Base-by-base conservation (phyloP, 2,888 invertebrate genomes). In the Oxytorus armatus region DNA sequence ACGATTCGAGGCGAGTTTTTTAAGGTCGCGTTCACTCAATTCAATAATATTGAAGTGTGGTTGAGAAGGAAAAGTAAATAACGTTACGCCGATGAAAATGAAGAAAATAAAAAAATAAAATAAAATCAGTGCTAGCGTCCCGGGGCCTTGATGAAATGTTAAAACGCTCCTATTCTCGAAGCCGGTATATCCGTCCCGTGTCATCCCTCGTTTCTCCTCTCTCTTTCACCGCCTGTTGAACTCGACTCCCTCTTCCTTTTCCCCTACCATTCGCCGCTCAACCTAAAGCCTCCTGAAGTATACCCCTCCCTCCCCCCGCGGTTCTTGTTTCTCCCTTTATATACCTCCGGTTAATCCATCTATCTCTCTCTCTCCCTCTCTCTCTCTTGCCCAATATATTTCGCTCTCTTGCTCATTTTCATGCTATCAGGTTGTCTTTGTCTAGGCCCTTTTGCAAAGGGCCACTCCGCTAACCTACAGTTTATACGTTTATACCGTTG, bases 121-220 rank as follows among this genome's bases (percentile, higher is more conserved):
- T 39, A 33, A 36, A 51, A 21, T 47, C 7, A 1, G 23, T 18
- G 10, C 33, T 49, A 14, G 47, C 0, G 29, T 1, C 14, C 21
- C 69, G 36, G 53, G 65, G 73, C n/a, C 8, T 36, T 21, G 7
- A 11, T 8, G 16, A 7, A 11, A 23, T 23, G 61, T 61, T 14
- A 14, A 33, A 44, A 42, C 73, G 78, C 18, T 61, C 72, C 73
- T 78, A 73, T 14, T 21, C 14, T 23, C 57, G 59, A 59, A 72
- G 72, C 77, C 72, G 77, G 66, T 72, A 78, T 59, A 66, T 73
- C 68, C 78, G 36, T 68, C 73, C 73, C 55, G 73, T 73, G 77
- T 77, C 77, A 77, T 77, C 72, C 66, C 72, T 65, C 65, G 68
- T 57, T 79, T 63, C 42, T 44, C 69, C 61, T 76, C 59, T 70